Percentiles rank a stretch among this genome's conserved stretches.
phyloP scores from a whole-genome alignment of 2,888 invertebrate genomes.

The Hoplodrina blanda region DNA sequence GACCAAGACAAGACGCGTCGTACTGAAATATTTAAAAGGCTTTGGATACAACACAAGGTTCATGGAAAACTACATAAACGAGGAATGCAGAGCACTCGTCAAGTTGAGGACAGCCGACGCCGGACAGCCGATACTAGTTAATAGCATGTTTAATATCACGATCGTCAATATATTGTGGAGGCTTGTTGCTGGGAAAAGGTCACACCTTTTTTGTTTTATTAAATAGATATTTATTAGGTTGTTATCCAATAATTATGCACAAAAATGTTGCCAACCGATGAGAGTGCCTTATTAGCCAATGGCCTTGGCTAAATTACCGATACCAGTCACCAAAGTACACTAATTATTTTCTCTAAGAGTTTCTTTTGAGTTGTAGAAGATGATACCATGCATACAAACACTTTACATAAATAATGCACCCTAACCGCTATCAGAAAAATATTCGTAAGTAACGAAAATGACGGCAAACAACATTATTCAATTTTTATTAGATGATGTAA shows the following conservation, averaged over 20 bases:
- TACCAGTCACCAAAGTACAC: not conserved
- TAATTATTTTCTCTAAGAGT: not conserved
- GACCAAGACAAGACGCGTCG: conserved; percentile 92
- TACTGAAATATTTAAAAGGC: conserved; percentile 91
- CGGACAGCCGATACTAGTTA: conserved; percentile 85
- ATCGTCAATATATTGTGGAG: conserved; percentile 93
- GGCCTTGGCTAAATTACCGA: too few species aligned
- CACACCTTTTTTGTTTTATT: conserved; percentile 2
- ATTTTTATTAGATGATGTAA: not conserved
- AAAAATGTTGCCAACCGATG: not conserved
- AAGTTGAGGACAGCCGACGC: conserved; percentile 78
- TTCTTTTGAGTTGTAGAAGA: not conserved
- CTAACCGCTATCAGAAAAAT: not conserved
- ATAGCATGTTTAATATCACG: conserved; percentile 91
- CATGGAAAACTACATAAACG: conserved; percentile 91
- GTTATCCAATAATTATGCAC: not conserved
- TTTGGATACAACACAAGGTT: conserved; percentile 92
- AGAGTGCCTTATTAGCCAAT: not conserved
- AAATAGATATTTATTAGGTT: not conserved
- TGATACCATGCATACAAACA: too few species aligned
- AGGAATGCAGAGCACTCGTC: conserved; percentile 91
- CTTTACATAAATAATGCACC: too few species aligned
- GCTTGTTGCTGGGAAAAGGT: conserved; percentile 92
- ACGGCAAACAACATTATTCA: not conserved
- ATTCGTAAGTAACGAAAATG: not conserved